Base-by-base conservation (phyloP, 2,888 invertebrate species). In the Pocota personata region DNA sequence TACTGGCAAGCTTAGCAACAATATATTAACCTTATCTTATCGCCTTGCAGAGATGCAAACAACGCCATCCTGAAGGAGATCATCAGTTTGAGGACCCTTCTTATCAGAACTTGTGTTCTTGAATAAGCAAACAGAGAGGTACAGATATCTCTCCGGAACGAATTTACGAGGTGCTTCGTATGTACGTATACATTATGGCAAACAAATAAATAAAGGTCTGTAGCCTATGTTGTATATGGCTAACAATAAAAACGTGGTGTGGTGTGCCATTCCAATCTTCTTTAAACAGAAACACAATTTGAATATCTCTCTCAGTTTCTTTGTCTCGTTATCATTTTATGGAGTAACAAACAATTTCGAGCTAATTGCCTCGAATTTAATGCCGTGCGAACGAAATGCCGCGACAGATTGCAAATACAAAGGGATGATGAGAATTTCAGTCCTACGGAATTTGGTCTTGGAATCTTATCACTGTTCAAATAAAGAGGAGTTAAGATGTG, bases 21-120 rank as follows among this genome's bases (percentile, higher is more conserved):
- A 40, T 62, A 69, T 75, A 43, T 67, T 64, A 71, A 72, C 52
- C 64, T 90, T 90, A 90, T 91, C 90, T 90, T 90, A 90, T 90
- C 90, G 66, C 71, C 58, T 87, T 90, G 89, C 89, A 89, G 89
- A 89, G 90, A 90, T 90, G 90, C 90, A 90, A 90, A 90, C 90
- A 91, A 32, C 58, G 71, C 48, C 72, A 76, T 71, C 66, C 79
- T 69, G 40, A n/a, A 52, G 52, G 40, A 67, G 71, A 80, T 80
- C 64, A 80, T 64, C 69, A 64, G 62, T 67, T 67, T 86, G 86
- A 86, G 77, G 72, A 77, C 72, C 77, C 43, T 72, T 67, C 86
- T 86, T 86, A 86, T 86, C 82, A 76, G 35, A 76, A 76, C 64
- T 71, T 82, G 66, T 77, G 60, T 77, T 77, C 71, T 66, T 60